phyloP scores from a whole-genome alignment of 2,888 invertebrate genomes.

The Cantharis flavilabris region DNA sequence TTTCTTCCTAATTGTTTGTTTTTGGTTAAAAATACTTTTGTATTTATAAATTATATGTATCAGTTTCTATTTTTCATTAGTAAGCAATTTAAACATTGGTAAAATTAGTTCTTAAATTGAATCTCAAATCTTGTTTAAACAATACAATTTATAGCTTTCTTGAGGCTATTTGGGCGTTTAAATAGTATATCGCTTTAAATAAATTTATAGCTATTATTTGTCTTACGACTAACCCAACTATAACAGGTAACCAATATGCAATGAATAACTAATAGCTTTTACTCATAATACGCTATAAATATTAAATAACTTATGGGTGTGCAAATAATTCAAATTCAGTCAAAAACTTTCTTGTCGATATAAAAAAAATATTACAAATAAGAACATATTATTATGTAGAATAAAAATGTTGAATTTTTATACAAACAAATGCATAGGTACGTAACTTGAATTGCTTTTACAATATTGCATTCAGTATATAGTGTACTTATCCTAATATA shows the following conservation, averaged over 20 bases:
- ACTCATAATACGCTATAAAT: background rate
- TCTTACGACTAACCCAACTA: background rate
- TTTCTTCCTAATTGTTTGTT: background rate
- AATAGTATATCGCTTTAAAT: background rate
- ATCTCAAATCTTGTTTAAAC: conserved; percentile 42
- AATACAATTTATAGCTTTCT: conserved; percentile 43
- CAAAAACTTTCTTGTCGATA: background rate
- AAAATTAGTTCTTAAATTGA: conserved; percentile 46
- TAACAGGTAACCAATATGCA: background rate
- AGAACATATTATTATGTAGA: too few relatives aligned
- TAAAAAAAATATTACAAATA: background rate
- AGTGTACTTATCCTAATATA: too few relatives aligned
- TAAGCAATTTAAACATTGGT: conserved; percentile 18
- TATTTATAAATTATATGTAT: background rate
- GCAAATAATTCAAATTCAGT: background rate
- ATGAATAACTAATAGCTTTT: background rate
- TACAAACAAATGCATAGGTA: background rate
- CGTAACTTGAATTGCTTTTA: background rate
- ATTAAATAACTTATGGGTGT: background rate
- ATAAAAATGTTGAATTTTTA: background rate
- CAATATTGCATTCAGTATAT: too few relatives aligned
- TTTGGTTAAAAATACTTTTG: background rate
- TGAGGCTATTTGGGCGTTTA: conserved; percentile 30
- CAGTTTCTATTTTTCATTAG: background rate
- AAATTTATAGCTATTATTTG: background rate